Percentiles rank a stretch among this genome's conserved stretches.
Conservation (phyloP, 2,797 vertebrate species). For the Micropoecilia bifurca region DNA sequence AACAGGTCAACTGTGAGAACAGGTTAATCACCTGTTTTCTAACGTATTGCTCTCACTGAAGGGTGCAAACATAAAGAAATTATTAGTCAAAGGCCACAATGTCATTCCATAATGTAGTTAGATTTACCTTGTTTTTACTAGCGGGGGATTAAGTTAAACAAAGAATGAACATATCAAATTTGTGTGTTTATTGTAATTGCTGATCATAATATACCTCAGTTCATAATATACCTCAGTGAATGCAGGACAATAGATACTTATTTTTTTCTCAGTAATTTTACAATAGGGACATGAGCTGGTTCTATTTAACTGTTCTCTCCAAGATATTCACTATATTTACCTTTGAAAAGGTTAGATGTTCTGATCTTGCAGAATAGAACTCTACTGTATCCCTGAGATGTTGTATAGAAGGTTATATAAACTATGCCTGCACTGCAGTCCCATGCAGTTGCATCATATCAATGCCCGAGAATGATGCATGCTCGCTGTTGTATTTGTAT, state of each 20-base stretch:
- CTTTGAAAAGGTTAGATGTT: neutral
- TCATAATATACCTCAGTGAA: conserved; percentile 11
- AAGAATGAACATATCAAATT: conserved; percentile 18
- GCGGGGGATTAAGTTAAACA: conserved; percentile 1
- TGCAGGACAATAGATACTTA: conserved; percentile 18
- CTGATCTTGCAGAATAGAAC: neutral
- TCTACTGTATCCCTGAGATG: neutral
- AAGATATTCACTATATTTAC: neutral
- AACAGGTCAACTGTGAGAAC: neutral
- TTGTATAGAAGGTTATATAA: neutral
- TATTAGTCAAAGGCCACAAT: neutral
- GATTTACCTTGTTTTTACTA: neutral
- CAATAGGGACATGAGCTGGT: conserved; percentile 11
- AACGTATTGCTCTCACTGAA: neutral
- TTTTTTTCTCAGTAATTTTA: conserved; percentile 17
- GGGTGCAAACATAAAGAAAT: neutral
- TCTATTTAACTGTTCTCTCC: conserved; percentile 28
- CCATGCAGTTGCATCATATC: conserved; percentile 8
- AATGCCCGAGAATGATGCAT: conserved; percentile 14
- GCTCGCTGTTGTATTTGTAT: conserved; percentile 59
- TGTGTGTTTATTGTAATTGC: conserved; percentile 1
- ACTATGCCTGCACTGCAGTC: conserved; percentile 13
- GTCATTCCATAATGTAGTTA: neutral
- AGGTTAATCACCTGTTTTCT: neutral
- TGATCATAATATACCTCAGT: conserved; percentile 6